Evolutionary conservation across 2,797 vertebrate species (phyloP).

Genomic region (Xyrichtys novacula): DNA sequence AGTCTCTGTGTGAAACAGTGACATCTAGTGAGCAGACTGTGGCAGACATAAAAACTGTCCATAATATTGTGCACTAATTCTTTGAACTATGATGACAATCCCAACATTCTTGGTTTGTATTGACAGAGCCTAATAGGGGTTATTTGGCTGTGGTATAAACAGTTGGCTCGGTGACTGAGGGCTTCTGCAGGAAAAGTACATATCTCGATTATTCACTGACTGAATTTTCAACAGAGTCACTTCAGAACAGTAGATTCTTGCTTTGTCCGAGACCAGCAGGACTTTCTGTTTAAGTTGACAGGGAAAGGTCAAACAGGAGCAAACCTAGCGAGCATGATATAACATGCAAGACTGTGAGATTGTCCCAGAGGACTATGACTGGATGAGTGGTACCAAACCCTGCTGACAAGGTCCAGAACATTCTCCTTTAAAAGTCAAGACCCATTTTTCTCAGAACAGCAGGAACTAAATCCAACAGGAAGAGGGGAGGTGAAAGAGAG

Average conservation of each 20-base stretch:
- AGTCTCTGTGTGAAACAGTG: conserved; percentile 45
- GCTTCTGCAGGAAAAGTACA: conserved; percentile 3
- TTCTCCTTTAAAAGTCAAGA: conserved; percentile 68
- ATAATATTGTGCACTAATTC: neutral
- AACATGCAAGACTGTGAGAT: conserved; percentile 36
- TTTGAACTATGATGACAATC: neutral
- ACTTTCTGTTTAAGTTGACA: conserved; percentile 42
- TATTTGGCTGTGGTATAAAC: neutral
- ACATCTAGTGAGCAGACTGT: conserved; percentile 44
- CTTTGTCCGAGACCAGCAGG: conserved; percentile 29
- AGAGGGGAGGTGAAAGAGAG: conserved; percentile 21
- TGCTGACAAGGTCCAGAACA: conserved; percentile 70
- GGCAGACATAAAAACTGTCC: neutral
- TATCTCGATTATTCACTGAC: conserved; percentile 6
- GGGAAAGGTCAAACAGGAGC: conserved; percentile 62
- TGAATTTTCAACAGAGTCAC: conserved; percentile 16
- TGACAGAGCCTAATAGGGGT: too few relatives aligned
- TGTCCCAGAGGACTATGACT: conserved; percentile 26
- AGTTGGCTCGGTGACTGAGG: neutral
- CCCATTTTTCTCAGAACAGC: conserved; percentile 71
- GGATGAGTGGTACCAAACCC: conserved; percentile 55
- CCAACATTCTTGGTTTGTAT: too few relatives aligned
- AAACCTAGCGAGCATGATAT: conserved; percentile 54
- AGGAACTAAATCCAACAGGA: conserved; percentile 66
- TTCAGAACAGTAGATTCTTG: conserved; percentile 35